These are phyloP conservation scores for Cryptus armator DNA, from an alignment of 2,888 invertebrate species.

Conservation along the genomic window DNA sequence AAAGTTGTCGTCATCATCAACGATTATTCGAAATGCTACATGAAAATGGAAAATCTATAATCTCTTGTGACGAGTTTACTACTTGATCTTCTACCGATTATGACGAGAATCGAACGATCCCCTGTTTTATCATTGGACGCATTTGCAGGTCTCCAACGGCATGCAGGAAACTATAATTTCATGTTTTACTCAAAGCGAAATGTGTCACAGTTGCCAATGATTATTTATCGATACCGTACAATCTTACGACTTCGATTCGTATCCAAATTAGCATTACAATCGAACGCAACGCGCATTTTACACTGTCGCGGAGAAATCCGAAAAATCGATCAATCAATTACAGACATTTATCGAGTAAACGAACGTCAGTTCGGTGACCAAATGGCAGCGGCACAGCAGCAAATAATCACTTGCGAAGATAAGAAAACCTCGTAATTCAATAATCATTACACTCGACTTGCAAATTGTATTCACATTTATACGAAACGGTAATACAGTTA, in stretches of 20 bases:
- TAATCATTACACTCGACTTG: not conserved
- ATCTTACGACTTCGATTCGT: slow-evolving; percentile 71
- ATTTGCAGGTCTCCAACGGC: not conserved
- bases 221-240: slow-evolving; percentile 77
- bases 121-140: slow-evolving; percentile 7
- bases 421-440: not conserved
- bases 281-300: no score
- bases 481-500: not conserved
- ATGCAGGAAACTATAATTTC: no score
- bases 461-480: not conserved
- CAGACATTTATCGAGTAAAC: not conserved
- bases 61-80: not conserved
- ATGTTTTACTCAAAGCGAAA: slow-evolving; percentile 83
- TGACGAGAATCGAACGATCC: not conserved
- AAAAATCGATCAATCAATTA: not conserved
- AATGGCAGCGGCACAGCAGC: not conserved
- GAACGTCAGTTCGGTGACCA: not conserved
- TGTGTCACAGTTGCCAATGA: slow-evolving; percentile 81
- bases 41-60: not conserved
- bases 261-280: not conserved
- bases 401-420: not conserved
- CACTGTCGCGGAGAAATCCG: no score
- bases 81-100: not conserved
- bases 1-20: no score
- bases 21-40: not conserved